Evolutionary conservation across 37 sponge, comb jelly and placozoan species (phyloP).

Genomic region (Agelas oroides): DNA sequence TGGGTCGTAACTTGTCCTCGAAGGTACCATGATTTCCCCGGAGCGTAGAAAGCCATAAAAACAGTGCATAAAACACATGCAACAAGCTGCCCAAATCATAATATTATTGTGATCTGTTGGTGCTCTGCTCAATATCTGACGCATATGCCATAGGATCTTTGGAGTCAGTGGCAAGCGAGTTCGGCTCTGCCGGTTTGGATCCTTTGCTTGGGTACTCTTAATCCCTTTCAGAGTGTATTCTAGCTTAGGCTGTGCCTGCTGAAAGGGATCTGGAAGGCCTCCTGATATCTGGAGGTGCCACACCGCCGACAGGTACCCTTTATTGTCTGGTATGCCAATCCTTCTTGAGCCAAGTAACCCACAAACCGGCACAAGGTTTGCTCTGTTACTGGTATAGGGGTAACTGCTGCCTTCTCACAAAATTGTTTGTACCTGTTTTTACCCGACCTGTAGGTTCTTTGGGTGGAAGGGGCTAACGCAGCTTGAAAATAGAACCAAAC

Average conservation of each 20-base stretch:
- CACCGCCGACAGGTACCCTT: conserved; percentile 49
- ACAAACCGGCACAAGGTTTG: conserved; percentile 32
- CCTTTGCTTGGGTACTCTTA: not conserved
- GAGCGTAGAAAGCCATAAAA: conserved; percentile 30
- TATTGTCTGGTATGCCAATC: not conserved
- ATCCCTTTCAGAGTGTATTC: conserved; percentile 33
- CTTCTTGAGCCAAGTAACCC: conserved; percentile 6
- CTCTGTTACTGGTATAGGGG: conserved; percentile 43
- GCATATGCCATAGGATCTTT: not conserved
- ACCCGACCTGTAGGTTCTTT: conserved; percentile 18
- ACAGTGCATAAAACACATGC: too few relatives aligned
- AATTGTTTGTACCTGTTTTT: conserved; percentile 28
- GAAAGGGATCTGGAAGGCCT: conserved; percentile 3
- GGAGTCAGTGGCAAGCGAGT: conserved; percentile 27
- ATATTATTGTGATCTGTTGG: not conserved
- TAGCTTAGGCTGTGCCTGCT: not conserved
- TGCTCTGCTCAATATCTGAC: not conserved
- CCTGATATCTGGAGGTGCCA: conserved; percentile 25
- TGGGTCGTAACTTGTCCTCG: conserved; percentile 20
- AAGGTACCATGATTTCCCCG: conserved; percentile 24
- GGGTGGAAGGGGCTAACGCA: conserved; percentile 38
- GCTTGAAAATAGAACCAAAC: conserved; percentile 22
- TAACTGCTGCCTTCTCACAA: not conserved
- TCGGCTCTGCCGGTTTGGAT: not conserved
- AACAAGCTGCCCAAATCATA: conserved; percentile 47